Conservation (phyloP, 2,797 vertebrate species). For the Hypotaenidia okinawae region DNA sequence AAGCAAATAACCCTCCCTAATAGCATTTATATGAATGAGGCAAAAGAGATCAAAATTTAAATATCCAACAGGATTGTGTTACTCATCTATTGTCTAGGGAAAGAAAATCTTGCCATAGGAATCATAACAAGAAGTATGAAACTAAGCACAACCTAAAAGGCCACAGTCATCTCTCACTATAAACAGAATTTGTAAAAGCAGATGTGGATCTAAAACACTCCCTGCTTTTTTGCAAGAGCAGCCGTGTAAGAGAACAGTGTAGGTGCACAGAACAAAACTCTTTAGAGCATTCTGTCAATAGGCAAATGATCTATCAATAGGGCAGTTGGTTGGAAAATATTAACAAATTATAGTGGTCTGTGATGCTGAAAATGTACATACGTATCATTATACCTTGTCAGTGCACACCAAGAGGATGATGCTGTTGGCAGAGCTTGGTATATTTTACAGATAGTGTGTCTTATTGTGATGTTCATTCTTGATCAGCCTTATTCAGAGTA, state of each 20-base stretch:
- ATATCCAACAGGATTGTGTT: not conserved
- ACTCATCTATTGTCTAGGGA: not conserved
- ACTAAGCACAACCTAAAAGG: not conserved
- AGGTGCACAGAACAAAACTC: not conserved
- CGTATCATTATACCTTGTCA: not conserved
- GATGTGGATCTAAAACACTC: not conserved
- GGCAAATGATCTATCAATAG: not conserved
- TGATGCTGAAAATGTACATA: not conserved
- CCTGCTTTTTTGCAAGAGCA: not conserved
- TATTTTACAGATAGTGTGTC: not conserved
- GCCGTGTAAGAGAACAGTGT: not conserved
- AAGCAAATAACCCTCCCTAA: constrained; percentile 5
- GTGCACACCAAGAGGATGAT: not conserved
- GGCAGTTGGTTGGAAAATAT: not conserved
- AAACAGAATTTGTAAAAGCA: not conserved
- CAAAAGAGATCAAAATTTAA: constrained; percentile 18
- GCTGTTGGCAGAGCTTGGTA: not conserved
- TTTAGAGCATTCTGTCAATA: not conserved
- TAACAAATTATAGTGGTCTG: not conserved
- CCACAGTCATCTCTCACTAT: not conserved
- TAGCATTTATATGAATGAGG: constrained; percentile 1
- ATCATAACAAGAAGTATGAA: not conserved
- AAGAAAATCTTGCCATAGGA: not conserved
- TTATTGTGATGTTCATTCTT: not conserved
- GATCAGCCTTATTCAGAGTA: not conserved